Conservation (phyloP, 2,888 invertebrate species). For the Andrena praecox region DNA sequence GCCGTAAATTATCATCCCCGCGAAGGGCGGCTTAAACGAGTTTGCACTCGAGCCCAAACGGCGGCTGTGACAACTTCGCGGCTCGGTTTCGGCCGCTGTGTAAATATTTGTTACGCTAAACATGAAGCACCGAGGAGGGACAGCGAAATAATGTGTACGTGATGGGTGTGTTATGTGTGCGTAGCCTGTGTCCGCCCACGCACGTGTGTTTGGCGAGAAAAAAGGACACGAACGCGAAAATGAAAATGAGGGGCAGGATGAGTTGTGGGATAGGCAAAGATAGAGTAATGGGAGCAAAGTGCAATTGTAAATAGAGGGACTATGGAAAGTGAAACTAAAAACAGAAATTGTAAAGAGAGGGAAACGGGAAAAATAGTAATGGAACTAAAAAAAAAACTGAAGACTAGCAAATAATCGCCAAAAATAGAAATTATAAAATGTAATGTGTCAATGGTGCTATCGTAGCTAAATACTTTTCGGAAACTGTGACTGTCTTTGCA, state of each 20-base stretch:
- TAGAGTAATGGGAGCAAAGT: background rate
- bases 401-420: no score
- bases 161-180: background rate
- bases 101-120: conserved; percentile 54
- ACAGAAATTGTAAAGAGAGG: background rate
- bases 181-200: background rate
- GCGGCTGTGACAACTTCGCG: conserved; percentile 53
- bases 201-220: background rate
- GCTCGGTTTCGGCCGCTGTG: conserved; percentile 29
- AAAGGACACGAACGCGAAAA: background rate
- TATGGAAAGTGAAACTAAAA: background rate
- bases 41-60: conserved; percentile 32
- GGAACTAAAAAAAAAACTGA: background rate
- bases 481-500: no score
- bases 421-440: no score
- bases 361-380: background rate
- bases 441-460: no score
- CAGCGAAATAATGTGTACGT: conserved; percentile 20
- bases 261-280: background rate
- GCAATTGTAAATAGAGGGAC: no score
- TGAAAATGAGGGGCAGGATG: background rate
- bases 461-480: no score
- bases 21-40: conserved; percentile 34
- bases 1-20: background rate
- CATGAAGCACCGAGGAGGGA: conserved; percentile 6